Base-by-base conservation (phyloP, 2,888 invertebrate species). In the Acholoe squamosa region DNA sequence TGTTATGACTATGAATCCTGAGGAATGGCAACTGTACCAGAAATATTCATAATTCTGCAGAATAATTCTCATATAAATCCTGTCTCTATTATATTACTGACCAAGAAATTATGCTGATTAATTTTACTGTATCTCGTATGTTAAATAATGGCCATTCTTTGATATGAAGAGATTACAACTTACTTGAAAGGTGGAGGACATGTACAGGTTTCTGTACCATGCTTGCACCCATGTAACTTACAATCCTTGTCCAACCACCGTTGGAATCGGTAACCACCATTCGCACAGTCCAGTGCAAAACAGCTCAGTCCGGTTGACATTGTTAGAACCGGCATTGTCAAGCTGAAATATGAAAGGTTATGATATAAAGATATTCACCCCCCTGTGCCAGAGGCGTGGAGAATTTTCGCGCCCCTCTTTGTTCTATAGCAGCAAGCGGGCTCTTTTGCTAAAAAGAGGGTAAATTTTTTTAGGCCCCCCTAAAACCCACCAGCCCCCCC, bases 151-250 rank as follows among this genome's bases (percentile, higher is more conserved):
- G 54, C 19, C 54, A 54, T 14, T 54, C 10, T 54, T 54, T 54
- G 19, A 54, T 19, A 14, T 14, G 10, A 54, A 54, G 12, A 14
- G 54, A 14, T 61, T 7, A n/a, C 1, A n/a, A 0, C 25, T 77
- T 77, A 77, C 77, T 19, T 77, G 77, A 77, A 77, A 10, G 77
- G 77, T 33, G 77, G 77, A 28, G 3, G 7, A n/a, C 77, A 77
- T 28, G 31, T 77, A 31, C 77, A 77, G 77, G 3, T n/a, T 3
- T 28, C 25, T 3, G 3, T 3, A 1, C 25, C 77, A 77, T 3
- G 77, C 1, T n/a, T 33, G 25, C 77, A 77, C 1, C 16, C 34
- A 77, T 77, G 77, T n/a, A 77, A 3, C 5, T 77, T 16, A 28
- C 77, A 43, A 77, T 3, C 28, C 3, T 28, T 19, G 1, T 77